These are phyloP conservation scores for Amphiprion clarkii DNA, from an alignment of 2,797 vertebrate genomes.

Conservation along the genomic window DNA sequence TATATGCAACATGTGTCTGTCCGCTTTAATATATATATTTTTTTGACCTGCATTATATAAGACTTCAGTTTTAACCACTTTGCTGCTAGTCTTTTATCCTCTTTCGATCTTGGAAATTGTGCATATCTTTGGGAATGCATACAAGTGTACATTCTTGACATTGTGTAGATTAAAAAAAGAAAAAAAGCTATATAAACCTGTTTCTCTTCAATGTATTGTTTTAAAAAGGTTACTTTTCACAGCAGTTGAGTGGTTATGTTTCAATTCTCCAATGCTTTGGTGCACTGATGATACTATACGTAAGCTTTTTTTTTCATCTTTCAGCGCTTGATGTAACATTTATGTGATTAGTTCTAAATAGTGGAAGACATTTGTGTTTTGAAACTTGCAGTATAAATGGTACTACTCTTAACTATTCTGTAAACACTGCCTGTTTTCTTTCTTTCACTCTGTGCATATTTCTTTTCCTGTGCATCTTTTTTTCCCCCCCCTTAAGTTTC, in stretches of 20 bases:
- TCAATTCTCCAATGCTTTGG: slow-evolving; percentile 84
- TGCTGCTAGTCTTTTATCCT: slow-evolving; percentile 91
- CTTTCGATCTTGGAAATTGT: slow-evolving; percentile 85
- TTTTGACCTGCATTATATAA: slow-evolving; percentile 87
- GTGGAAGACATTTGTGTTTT: slow-evolving; percentile 89
- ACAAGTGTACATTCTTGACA: slow-evolving; percentile 85
- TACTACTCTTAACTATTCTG: slow-evolving; percentile 87
- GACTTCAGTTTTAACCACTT: slow-evolving; percentile 92
- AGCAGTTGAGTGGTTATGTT: slow-evolving; percentile 88
- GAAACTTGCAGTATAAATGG: slow-evolving; percentile 88
- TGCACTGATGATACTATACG: slow-evolving; percentile 86
- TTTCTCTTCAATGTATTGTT: slow-evolving; percentile 87
- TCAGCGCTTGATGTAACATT: slow-evolving; percentile 88
- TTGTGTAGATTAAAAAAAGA: slow-evolving; percentile 81
- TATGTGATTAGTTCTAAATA: slow-evolving; percentile 87
- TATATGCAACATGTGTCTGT: slow-evolving; percentile 90
- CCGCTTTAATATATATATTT: slow-evolving; percentile 86
- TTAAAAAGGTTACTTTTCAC: slow-evolving; percentile 82
- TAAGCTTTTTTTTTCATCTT: slow-evolving; percentile 80
- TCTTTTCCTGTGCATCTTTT: slow-evolving; percentile 81
- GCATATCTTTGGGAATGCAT: slow-evolving; percentile 87
- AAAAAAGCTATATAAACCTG: slow-evolving; percentile 85
- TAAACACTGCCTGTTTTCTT: slow-evolving; percentile 86
- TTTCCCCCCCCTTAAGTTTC: slow-evolving; percentile 62
- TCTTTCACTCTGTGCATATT: slow-evolving; percentile 74